These are phyloP conservation scores for Neomonachus schauinslandi DNA, from an alignment of 2,113 vertebrate species.

Conservation along the genomic window DNA sequence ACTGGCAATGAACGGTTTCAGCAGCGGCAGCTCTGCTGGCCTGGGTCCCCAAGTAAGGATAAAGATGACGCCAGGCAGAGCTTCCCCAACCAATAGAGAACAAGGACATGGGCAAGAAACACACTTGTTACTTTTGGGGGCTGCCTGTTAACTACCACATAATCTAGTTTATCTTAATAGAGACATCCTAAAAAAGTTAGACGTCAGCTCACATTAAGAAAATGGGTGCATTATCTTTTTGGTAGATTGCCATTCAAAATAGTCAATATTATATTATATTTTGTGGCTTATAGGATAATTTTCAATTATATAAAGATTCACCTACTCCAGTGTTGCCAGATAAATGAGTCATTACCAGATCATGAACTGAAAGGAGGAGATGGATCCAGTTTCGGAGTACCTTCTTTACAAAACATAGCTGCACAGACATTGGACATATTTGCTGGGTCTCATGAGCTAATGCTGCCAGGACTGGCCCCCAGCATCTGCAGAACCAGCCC, in stretches of 20 bases:
- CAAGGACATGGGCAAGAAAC: not conserved
- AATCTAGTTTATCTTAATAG: not conserved
- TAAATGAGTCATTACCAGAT: not conserved
- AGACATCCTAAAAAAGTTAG: not conserved
- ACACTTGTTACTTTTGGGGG: not conserved
- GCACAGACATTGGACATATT: not conserved
- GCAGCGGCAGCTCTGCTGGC: not conserved
- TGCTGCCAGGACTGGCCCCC: not conserved
- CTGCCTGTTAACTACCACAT: not conserved
- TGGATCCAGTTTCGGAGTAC: not conserved
- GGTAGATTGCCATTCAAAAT: not conserved
- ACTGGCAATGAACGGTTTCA: not conserved
- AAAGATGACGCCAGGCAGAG: not conserved
- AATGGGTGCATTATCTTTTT: not conserved
- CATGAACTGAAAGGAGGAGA: not conserved
- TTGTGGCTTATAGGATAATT: not conserved
- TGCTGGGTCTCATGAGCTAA: not conserved
- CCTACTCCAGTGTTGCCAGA: not conserved
- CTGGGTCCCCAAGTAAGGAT: not conserved
- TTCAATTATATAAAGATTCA: not conserved
- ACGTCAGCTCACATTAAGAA: not conserved
- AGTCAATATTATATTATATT: not conserved
- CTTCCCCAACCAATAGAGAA: not conserved
- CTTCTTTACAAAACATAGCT: not conserved
- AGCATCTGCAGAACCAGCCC: not conserved